phyloP scores from a whole-genome alignment of 2,797 vertebrate species.

The Halcyon chelicuti region DNA sequence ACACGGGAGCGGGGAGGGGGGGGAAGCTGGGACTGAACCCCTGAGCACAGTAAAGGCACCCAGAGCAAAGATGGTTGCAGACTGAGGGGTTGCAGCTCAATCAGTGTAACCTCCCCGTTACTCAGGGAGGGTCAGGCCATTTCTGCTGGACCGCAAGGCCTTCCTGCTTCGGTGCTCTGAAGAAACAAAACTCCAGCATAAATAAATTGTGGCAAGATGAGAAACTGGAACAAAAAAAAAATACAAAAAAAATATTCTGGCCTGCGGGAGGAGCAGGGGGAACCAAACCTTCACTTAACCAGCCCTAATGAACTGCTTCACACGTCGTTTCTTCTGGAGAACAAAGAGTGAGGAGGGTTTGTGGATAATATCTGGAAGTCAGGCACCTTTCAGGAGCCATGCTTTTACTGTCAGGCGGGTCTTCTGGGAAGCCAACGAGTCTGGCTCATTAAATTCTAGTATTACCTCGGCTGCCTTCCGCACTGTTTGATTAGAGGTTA shows the following conservation, averaged over 20 bases:
- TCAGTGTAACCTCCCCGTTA: fast-evolving
- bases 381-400: neutral
- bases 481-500: constrained; percentile 71
- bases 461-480: constrained; percentile 35
- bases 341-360: neutral
- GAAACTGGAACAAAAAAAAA: neutral
- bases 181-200: neutral
- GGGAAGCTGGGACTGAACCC: no score
- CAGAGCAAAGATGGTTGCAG: no score
- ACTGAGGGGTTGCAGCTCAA: neutral
- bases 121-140: neutral
- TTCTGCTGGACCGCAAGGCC: neutral
- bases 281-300: neutral
- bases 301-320: neutral
- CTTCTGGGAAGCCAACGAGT: constrained; percentile 51
- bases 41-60: no score
- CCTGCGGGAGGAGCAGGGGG: neutral
- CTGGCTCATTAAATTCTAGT: constrained; percentile 64
- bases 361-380: neutral
- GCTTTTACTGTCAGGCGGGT: neutral
- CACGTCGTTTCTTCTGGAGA: neutral
- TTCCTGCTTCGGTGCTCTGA: neutral
- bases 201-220: neutral
- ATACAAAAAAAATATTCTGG: neutral
- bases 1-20: no score